phyloP scores from a whole-genome alignment of 2,888 invertebrate species.

The Noctua janthe region DNA sequence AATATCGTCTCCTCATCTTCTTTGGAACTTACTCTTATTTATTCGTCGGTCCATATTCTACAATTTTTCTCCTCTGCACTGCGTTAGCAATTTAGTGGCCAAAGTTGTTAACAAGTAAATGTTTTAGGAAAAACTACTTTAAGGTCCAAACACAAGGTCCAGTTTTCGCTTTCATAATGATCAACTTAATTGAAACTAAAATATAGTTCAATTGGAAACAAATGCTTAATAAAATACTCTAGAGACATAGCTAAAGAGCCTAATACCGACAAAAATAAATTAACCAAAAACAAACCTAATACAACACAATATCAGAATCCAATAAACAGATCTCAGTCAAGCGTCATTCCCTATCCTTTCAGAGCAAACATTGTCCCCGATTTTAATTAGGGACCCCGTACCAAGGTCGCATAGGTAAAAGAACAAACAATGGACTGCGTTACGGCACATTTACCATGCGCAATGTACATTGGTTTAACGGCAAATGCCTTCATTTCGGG shows the following conservation, averaged over 20 bases:
- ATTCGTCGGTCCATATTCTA: neutral
- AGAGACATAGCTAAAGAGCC: neutral
- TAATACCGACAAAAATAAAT: neutral
- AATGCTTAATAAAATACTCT: too few species aligned
- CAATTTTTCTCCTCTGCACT: too few species aligned
- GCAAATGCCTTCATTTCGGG: slow-evolving; percentile 67
- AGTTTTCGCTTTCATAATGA: neutral
- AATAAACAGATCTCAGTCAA: slow-evolving; percentile 50
- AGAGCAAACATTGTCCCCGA: slow-evolving; percentile 57
- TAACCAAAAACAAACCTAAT: slow-evolving; percentile 10
- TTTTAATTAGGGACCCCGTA: slow-evolving; percentile 60
- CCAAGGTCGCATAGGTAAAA: slow-evolving; percentile 60
- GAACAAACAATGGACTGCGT: slow-evolving; percentile 61
- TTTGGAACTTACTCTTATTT: neutral
- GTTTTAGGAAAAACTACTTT: neutral
- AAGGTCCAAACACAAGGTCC: neutral
- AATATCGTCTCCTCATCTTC: neutral
- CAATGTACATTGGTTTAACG: slow-evolving; percentile 66
- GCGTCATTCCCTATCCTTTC: slow-evolving; percentile 42
- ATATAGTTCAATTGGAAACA: neutral
- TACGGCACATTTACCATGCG: slow-evolving; percentile 57
- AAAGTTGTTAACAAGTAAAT: neutral
- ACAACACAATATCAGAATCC: slow-evolving; percentile 27
- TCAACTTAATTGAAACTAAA: neutral
- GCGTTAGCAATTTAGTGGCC: neutral